Evolutionary conservation across 1,140 invertebrate genomes (phyloP), one percentile per base, ranked within the genome.

Genomic region (Harlomillsia oculata): DNA sequence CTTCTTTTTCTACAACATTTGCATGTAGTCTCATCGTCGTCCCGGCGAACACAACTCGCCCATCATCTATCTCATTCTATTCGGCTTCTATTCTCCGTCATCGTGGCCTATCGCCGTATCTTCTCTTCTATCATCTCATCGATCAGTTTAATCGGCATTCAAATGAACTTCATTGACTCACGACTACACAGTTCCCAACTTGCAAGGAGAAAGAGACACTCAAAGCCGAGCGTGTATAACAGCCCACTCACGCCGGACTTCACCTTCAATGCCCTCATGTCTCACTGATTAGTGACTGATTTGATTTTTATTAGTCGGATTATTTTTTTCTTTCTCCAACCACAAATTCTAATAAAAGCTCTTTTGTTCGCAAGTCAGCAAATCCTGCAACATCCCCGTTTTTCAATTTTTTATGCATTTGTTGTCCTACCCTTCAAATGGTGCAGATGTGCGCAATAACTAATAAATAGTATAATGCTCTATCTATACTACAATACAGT

Each of bases 141-240:
- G 26, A 50, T 50, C 48, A 50, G 34, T 50, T 50, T 50, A 50
- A 50, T 50, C 36, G 48, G 23, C 39, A 50, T 50, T 50, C 48
- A 50, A 50, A 50, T 50, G 48, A 50, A 50, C 48, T 50, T 50
- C 48, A 50, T 50, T 36, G 34, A 50, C 36, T 50, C 48, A 50
- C 48, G 48, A 50, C 13, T 39, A n/a, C n/a, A n/a, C n/a, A n/a
- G n/a, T n/a, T n/a, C n/a, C n/a, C 14, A 34, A 34, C 6, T 14
- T 34, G 6, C 30, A 6, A 34, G 30, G 6, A 8, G 30, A 6
- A 34, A 8, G 6, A 6, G 14, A 8, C 14, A 34, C 30, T 34
- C 14, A 8, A 8, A 34, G 6, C 6, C 14, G 6, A 34, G 6
- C 14, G 30, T 14, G 30, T 34, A 34, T 34, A 34, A 34, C 14